A percentile compares a stretch with the other conserved stretches of the same genome.
Conservation (phyloP, 2,797 vertebrate species). For the Smutsia gigantea region DNA sequence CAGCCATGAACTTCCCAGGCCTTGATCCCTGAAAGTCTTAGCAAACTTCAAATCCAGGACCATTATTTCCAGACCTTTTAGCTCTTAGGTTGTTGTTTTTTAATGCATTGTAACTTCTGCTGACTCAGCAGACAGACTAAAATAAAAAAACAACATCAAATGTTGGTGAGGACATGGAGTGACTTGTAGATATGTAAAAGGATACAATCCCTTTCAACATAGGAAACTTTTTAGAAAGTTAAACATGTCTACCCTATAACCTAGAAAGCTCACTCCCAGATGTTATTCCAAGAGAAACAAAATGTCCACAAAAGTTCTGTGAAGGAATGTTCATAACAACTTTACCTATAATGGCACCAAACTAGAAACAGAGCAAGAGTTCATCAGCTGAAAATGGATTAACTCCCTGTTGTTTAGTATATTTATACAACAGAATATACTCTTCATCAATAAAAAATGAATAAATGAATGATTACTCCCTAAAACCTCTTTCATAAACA, state of each 20-base stretch:
- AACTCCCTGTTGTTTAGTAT: not conserved
- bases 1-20: not conserved
- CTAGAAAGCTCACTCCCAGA: not conserved
- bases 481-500: not conserved
- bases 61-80: not conserved
- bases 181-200: not conserved
- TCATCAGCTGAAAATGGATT: not conserved
- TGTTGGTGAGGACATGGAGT: not conserved
- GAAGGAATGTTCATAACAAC: not conserved
- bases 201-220: not conserved
- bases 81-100: not conserved
- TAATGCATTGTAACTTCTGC: not conserved
- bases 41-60: not conserved
- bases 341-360: not conserved
- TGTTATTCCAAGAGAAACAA: not conserved
- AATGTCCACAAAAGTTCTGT: not conserved
- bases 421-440: not conserved
- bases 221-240: not conserved
- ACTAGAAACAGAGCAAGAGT: not conserved
- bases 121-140: not conserved
- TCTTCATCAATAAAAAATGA: not conserved
- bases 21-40: not conserved
- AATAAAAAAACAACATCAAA: not conserved
- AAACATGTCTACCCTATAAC: not conserved
- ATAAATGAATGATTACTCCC: not conserved